Evolutionary conservation across 2,797 vertebrate genomes (phyloP).

Genomic region (Pristis pectinata): DNA sequence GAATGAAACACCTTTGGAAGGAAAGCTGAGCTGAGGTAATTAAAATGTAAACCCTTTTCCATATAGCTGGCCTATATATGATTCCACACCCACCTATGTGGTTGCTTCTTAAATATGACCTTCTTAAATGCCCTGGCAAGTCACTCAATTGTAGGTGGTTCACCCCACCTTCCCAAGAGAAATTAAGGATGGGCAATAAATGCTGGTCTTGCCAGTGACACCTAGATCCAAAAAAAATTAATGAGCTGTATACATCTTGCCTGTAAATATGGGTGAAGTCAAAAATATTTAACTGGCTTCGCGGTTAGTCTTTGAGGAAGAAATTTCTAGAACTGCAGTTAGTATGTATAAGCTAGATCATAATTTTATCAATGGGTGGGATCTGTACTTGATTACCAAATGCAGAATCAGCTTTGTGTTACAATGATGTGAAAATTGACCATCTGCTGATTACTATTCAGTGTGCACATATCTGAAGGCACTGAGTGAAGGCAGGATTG

Average conservation of each 20-base stretch:
- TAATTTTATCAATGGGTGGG: not conserved
- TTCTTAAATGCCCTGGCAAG: too few species aligned
- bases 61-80: too few species aligned
- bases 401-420: not conserved
- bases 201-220: too few species aligned
- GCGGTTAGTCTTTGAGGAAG: not conserved
- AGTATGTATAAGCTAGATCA: not conserved
- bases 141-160: too few species aligned
- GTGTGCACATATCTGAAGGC: too few species aligned
- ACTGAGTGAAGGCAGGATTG: not conserved
- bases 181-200: too few species aligned
- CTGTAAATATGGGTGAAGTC: not conserved
- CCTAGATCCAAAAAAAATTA: too few species aligned
- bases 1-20: not conserved
- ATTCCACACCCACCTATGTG: too few species aligned
- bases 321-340: not conserved
- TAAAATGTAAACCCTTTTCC: not conserved
- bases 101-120: too few species aligned
- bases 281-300: not conserved
- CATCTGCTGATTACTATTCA: not conserved
- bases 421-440: not conserved
- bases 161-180: too few species aligned
- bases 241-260: not conserved
- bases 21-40: not conserved
- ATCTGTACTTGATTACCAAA: not conserved